Evolutionary conservation across 2,888 invertebrate species (phyloP).

Genomic region (Nephrotoma appendiculata): DNA sequence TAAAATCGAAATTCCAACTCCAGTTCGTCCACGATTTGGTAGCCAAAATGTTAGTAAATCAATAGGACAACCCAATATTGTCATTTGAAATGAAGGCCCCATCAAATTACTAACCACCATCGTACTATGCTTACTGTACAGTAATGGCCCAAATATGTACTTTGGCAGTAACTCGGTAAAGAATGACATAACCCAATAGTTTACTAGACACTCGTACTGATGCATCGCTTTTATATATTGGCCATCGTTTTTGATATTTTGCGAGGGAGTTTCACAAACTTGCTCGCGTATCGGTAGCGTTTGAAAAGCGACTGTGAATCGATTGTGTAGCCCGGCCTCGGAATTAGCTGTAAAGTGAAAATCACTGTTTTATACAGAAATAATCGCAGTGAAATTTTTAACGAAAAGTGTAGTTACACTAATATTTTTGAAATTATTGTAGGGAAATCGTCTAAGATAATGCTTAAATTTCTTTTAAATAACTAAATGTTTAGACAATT

Average conservation of each 20-base stretch:
- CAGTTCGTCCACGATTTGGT: slow-evolving; percentile 37
- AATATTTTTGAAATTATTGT: no score
- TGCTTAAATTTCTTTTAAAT: no score
- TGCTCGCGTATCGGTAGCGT: slow-evolving; percentile 29
- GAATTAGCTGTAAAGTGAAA: slow-evolving; percentile 9
- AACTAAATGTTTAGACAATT: no score
- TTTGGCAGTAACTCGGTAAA: slow-evolving; percentile 33
- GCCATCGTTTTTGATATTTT: background rate
- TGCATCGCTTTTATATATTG: background rate
- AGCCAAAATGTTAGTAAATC: slow-evolving; percentile 37
- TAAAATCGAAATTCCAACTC: slow-evolving; percentile 35
- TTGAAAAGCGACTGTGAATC: slow-evolving; percentile 36
- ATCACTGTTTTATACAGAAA: background rate
- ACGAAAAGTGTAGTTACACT: no score
- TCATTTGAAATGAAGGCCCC: slow-evolving; percentile 31
- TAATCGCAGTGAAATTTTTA: no score
- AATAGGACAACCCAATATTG: slow-evolving; percentile 31
- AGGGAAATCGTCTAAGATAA: no score
- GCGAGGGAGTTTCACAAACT: background rate
- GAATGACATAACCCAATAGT: slow-evolving; percentile 35
- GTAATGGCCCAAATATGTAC: slow-evolving; percentile 26
- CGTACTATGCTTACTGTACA: slow-evolving; percentile 35
- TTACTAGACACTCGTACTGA: slow-evolving; percentile 23
- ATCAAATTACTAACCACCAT: slow-evolving; percentile 38
- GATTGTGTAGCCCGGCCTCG: slow-evolving; percentile 28